A percentile compares a stretch with the other conserved stretches of the same genome.
Evolutionary conservation across 1,140 invertebrate genomes (phyloP).

Genomic region (Pentalonia nigronervosa): DNA sequence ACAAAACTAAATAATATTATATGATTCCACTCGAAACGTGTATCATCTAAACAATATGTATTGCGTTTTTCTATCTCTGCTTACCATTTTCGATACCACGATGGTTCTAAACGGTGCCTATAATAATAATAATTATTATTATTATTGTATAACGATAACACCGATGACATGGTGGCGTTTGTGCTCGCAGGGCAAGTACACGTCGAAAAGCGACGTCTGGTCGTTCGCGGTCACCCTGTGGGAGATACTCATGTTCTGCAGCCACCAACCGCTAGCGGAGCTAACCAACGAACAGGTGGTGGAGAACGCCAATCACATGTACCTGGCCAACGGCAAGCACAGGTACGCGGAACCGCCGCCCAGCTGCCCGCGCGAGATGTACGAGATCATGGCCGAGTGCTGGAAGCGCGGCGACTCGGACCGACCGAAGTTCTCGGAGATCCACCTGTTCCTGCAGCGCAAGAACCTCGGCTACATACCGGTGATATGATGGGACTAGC

Average conservation of each 20-base stretch:
- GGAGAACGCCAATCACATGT: constrained; percentile 77
- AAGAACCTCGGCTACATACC: constrained; percentile 69
- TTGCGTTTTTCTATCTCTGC: too few relatives aligned
- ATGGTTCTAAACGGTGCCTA: too few relatives aligned
- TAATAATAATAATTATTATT: too few relatives aligned
- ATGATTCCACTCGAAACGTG: too few relatives aligned
- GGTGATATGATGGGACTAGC: not conserved
- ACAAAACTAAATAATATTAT: too few relatives aligned
- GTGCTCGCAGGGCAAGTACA: constrained; percentile 72
- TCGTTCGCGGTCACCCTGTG: constrained; percentile 80
- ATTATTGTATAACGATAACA: not conserved
- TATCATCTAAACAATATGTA: too few relatives aligned
- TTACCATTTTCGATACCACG: too few relatives aligned
- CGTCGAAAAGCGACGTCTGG: constrained; percentile 79
- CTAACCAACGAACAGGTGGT: constrained; percentile 79
- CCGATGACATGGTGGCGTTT: not conserved
- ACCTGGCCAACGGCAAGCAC: constrained; percentile 66
- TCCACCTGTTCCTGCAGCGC: constrained; percentile 76
- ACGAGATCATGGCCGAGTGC: constrained; percentile 79
- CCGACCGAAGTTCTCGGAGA: constrained; percentile 76
- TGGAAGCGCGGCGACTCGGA: constrained; percentile 75
- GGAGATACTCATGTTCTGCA: constrained; percentile 79
- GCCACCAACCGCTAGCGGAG: constrained; percentile 76
- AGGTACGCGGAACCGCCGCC: constrained; percentile 67
- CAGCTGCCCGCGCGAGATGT: constrained; percentile 74